phyloP scores from a whole-genome alignment of 2,113 vertebrate species.

The Mus musculus region DNA sequence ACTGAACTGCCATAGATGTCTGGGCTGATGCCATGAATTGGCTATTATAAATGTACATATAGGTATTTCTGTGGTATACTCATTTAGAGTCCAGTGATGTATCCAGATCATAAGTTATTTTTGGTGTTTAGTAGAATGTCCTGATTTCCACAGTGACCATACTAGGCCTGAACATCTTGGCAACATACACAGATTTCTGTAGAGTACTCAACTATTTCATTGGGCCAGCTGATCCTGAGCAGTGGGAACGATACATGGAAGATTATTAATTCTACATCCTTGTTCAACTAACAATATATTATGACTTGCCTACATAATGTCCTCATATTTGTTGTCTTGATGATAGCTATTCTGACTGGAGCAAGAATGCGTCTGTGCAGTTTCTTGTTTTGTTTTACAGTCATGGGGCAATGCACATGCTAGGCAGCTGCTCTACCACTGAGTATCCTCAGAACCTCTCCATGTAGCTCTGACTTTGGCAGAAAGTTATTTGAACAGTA shows the following conservation, averaged over 20 bases:
- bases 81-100: background rate
- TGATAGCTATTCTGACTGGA: background rate
- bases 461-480: background rate
- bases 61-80: background rate
- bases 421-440: background rate
- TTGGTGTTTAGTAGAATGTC: background rate
- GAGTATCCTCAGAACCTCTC: background rate
- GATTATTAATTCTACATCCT: background rate
- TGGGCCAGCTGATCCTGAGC: background rate
- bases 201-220: background rate
- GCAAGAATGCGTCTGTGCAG: background rate
- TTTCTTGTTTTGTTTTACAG: background rate
- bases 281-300: background rate
- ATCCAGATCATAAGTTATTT: background rate
- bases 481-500: background rate
- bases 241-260: background rate
- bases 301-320: background rate
- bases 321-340: background rate
- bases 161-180: background rate
- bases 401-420: background rate
- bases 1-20: background rate
- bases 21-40: background rate
- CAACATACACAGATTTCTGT: background rate
- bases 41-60: background rate
- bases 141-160: background rate